These are phyloP conservation scores for Heterocephalus glaber DNA, from an alignment of 2,113 vertebrate species.

Conservation along the genomic window DNA sequence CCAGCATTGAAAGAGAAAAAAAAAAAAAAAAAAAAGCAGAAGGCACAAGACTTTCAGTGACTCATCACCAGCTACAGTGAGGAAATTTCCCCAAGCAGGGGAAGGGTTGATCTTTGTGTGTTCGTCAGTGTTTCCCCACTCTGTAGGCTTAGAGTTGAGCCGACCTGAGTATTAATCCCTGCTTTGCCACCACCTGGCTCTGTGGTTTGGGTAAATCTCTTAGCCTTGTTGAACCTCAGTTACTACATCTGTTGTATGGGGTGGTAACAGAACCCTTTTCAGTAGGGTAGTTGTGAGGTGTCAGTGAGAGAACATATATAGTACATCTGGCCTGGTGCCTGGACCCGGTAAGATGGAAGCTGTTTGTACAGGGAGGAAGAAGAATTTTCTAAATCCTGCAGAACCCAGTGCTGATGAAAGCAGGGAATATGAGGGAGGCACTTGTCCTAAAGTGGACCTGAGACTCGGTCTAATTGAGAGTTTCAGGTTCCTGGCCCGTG, in stretches of 20 bases:
- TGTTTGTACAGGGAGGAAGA: neutral
- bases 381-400: constrained; percentile 11
- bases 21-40: neutral
- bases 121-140: neutral
- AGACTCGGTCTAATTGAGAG: neutral
- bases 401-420: neutral
- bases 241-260: neutral
- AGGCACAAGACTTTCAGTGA: neutral
- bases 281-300: neutral
- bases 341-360: neutral
- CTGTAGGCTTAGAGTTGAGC: neutral
- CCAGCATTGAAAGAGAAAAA: neutral
- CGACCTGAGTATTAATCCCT: neutral
- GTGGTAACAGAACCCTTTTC: neutral
- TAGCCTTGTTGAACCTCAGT: neutral
- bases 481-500: neutral
- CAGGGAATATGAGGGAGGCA: neutral
- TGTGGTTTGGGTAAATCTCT: neutral
- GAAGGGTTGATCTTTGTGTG: neutral
- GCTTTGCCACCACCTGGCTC: neutral
- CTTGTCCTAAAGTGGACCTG: neutral
- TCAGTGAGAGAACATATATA: neutral
- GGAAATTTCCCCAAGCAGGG: neutral
- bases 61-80: constrained; percentile 22
- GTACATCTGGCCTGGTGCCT: constrained; percentile 16